Conservation (phyloP, 2,888 invertebrate genomes). For the Syrphus vitripennis region DNA sequence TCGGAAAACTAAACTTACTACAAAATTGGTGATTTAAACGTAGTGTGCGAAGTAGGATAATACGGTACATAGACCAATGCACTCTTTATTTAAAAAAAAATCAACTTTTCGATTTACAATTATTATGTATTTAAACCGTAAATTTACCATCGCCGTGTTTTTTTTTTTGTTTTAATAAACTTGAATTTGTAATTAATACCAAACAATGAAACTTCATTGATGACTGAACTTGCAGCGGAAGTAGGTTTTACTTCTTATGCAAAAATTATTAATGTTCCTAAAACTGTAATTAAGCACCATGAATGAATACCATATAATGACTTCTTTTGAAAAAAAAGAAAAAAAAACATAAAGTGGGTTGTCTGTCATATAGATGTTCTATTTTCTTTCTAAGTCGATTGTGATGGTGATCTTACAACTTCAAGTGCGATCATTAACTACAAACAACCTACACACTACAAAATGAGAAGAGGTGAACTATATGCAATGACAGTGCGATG, state of each 20-base stretch:
- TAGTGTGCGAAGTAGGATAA: too few species aligned
- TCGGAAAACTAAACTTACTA: too few species aligned
- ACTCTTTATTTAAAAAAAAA: neutral
- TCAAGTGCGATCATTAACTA: conserved; percentile 42
- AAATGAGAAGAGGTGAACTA: neutral
- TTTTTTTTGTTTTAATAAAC: neutral
- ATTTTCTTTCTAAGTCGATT: neutral
- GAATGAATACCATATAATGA: conserved; percentile 46
- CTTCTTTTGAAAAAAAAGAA: neutral
- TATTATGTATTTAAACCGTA: too few species aligned
- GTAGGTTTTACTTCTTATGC: conserved; percentile 11
- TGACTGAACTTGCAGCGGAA: conserved; percentile 56
- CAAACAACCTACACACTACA: conserved; percentile 33
- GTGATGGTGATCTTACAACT: neutral
- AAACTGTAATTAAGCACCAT: conserved; percentile 14
- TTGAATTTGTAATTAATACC: neutral
- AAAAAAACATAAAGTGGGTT: too few species aligned
- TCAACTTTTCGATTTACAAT: too few species aligned
- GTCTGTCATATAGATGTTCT: neutral
- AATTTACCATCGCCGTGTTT: too few species aligned
- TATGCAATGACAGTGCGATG: neutral
- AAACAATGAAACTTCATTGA: conserved; percentile 22
- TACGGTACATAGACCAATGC: too few species aligned
- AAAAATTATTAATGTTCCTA: neutral
- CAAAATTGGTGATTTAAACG: too few species aligned